A percentile compares a stretch with the other conserved stretches of the same genome.
phyloP scores from a whole-genome alignment of 2,113 vertebrate genomes.

The Apaloderma vittatum region DNA sequence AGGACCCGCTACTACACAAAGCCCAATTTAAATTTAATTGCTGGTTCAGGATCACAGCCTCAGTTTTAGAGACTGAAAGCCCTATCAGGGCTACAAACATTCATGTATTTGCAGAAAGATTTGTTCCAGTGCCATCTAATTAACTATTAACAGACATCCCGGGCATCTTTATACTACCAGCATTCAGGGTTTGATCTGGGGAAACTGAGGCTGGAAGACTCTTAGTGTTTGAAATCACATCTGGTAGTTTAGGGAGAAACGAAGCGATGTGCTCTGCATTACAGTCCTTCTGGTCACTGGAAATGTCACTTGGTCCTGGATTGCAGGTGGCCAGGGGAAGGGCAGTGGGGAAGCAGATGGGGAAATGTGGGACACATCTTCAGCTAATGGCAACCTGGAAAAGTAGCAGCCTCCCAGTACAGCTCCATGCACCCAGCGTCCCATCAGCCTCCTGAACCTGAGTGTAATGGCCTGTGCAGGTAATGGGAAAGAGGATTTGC shows the following conservation, averaged over 20 bases:
- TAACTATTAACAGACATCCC: neutral
- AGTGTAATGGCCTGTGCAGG: neutral
- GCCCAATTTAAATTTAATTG: constrained; percentile 7
- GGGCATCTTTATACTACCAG: neutral
- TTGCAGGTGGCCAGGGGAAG: neutral
- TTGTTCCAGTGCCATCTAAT: neutral
- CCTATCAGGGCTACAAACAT: neutral
- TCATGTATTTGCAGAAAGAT: neutral
- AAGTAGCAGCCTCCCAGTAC: neutral
- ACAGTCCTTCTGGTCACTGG: neutral
- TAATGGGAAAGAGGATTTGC: neutral
- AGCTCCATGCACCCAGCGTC: neutral
- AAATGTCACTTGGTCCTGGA: neutral
- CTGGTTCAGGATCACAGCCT: neutral
- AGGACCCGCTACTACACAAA: neutral
- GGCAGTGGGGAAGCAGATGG: rapidly evolving
- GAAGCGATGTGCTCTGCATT: neutral
- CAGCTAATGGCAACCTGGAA: neutral
- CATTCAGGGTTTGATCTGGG: neutral
- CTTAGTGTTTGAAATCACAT: neutral
- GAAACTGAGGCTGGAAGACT: neutral
- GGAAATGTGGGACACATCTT: neutral
- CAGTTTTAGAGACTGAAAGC: neutral
- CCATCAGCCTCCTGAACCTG: neutral
- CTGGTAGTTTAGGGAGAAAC: neutral